Evolutionary conservation across 2,113 vertebrate genomes (phyloP).

Genomic region (Oryzias javanicus): DNA sequence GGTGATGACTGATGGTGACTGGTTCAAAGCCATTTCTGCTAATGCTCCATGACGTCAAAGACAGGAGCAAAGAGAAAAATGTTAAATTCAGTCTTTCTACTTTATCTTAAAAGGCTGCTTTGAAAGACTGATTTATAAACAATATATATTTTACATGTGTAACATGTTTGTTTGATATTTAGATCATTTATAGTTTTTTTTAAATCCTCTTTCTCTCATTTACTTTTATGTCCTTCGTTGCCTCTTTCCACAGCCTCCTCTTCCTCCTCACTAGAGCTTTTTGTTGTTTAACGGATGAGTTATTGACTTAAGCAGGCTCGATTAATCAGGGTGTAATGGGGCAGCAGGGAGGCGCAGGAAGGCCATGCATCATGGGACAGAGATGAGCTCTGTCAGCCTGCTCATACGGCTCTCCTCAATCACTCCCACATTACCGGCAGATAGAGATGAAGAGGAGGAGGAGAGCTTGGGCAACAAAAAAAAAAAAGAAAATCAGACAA

Average conservation of each 20-base stretch:
- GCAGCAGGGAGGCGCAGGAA: slow-evolving; percentile 87
- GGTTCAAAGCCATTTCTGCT: background rate
- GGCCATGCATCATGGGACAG: slow-evolving; percentile 91
- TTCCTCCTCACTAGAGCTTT: slow-evolving; percentile 62
- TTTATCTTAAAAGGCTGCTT: no score
- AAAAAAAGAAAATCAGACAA: no score
- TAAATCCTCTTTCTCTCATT: slow-evolving; percentile 3
- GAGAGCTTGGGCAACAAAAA: slow-evolving; percentile 31
- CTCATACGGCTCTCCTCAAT: slow-evolving; percentile 94
- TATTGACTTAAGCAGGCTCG: slow-evolving; percentile 99
- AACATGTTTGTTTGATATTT: slow-evolving; percentile 4
- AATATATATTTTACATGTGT: background rate
- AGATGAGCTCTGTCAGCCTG: slow-evolving; percentile 94
- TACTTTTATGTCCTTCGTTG: slow-evolving; percentile 23
- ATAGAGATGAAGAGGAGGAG: slow-evolving; percentile 44
- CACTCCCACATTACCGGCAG: slow-evolving; percentile 91
- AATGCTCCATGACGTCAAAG: background rate
- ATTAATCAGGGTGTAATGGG: slow-evolving; percentile 99
- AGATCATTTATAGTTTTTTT: slow-evolving; percentile 15
- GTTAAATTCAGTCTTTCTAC: no score
- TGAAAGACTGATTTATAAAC: no score
- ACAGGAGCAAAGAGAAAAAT: background rate
- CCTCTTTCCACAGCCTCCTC: slow-evolving; percentile 33
- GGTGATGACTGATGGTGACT: slow-evolving; percentile 2
- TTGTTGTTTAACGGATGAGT: slow-evolving; percentile 97